Conservation (phyloP, 2,113 vertebrate species). For the Cyanoramphus novaezelandiae region DNA sequence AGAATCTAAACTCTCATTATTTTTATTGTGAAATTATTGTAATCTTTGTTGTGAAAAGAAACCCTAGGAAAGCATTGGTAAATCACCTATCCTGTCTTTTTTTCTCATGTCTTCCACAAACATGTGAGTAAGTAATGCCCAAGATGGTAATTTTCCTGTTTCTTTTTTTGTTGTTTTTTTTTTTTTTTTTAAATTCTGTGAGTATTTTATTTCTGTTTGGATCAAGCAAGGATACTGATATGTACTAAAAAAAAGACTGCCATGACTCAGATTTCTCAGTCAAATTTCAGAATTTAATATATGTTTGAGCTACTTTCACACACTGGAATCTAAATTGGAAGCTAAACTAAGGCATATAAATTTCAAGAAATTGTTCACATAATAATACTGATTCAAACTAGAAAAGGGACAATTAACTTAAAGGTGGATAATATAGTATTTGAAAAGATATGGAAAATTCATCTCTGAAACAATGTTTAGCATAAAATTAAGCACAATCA, state of each 20-base stretch:
- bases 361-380: not conserved
- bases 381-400: not conserved
- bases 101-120: not conserved
- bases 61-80: not conserved
- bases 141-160: not conserved
- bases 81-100: not conserved
- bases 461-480: not conserved
- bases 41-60: not conserved
- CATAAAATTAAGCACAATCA: not conserved
- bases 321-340: not conserved
- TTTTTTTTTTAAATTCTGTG: not conserved
- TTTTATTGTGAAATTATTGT: not conserved
- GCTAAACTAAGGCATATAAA: not conserved
- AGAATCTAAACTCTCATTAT: not conserved
- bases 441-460: not conserved
- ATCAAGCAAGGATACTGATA: not conserved
- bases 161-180: too few species aligned
- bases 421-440: not conserved
- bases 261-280: not conserved
- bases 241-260: not conserved
- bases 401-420: not conserved
- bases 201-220: not conserved
- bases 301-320: not conserved
- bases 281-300: not conserved
- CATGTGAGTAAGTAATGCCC: accelerated